Conservation (phyloP, 2,888 invertebrate species). For the Drosophila ochracea region DNA sequence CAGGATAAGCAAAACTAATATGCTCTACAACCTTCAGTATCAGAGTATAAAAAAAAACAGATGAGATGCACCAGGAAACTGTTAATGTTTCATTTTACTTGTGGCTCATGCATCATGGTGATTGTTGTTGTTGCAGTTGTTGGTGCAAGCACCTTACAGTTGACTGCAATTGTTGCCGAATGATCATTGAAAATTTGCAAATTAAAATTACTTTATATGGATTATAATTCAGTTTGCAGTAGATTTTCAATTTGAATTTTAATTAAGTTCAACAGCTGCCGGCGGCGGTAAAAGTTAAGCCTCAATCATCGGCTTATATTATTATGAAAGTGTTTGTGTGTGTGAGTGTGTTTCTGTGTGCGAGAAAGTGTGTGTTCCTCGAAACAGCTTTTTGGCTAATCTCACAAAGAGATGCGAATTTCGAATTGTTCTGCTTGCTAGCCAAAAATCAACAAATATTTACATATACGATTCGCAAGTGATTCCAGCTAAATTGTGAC, state of each 20-base stretch:
- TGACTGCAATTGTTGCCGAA: conserved; percentile 25
- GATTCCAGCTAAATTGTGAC: background rate
- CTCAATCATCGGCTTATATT: conserved; percentile 46
- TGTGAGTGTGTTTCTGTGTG: background rate
- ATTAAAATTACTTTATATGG: conserved; percentile 22
- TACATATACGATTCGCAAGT: background rate
- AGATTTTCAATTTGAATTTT: conserved; percentile 30
- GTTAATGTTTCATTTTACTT: conserved; percentile 10
- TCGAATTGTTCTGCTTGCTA: background rate
- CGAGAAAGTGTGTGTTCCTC: conserved; percentile 11
- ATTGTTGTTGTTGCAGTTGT: conserved; percentile 5
- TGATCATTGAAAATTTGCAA: conserved; percentile 42
- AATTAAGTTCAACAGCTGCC: conserved; percentile 47
- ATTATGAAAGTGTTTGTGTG: background rate
- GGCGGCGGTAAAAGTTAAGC: conserved; percentile 58
- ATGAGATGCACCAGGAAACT: conserved; percentile 31
- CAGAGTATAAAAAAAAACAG: conserved; percentile 6
- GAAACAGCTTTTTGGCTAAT: background rate
- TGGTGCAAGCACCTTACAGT: conserved; percentile 31
- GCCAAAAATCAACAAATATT: background rate
- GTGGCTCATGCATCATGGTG: conserved; percentile 4
- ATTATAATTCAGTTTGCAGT: conserved; percentile 42
- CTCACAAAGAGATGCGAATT: background rate
- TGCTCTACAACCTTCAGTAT: background rate
- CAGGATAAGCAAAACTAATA: background rate